These are phyloP conservation scores for Trichogramma dendrolimi DNA, from an alignment of 2,888 invertebrate genomes.

Conservation along the genomic window DNA sequence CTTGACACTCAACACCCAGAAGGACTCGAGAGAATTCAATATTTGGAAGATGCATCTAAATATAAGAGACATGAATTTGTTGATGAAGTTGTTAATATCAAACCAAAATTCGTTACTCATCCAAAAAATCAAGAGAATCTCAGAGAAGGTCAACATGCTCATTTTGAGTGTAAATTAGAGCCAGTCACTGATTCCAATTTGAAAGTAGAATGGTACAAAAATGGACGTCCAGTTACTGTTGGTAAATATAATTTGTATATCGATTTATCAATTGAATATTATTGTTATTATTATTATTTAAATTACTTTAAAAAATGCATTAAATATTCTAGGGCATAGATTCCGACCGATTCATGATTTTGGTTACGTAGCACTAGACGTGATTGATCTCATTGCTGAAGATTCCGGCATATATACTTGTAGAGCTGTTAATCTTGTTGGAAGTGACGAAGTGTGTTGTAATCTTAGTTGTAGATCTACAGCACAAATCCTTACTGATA, in stretches of 20 bases:
- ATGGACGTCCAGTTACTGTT: slow-evolving; percentile 88
- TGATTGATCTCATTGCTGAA: slow-evolving; percentile 92
- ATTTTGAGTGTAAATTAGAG: slow-evolving; percentile 95
- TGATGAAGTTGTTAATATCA: slow-evolving; percentile 78
- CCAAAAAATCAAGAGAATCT: slow-evolving; percentile 83
- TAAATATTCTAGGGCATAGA: slow-evolving; percentile 64
- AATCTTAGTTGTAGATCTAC: slow-evolving; percentile 69
- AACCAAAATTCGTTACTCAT: slow-evolving; percentile 79
- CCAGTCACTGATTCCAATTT: slow-evolving; percentile 95
- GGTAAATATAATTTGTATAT: slow-evolving; percentile 53
- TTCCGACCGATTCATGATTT: slow-evolving; percentile 97
- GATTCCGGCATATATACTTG: slow-evolving; percentile 93
- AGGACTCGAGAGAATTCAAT: slow-evolving; percentile 87
- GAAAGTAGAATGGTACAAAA: slow-evolving; percentile 95
- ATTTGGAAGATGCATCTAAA: slow-evolving; percentile 80
- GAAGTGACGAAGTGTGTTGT: slow-evolving; percentile 81
- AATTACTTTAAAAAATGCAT: background rate
- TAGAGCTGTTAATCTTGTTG: slow-evolving; percentile 84
- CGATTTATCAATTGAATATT: background rate
- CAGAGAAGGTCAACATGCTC: slow-evolving; percentile 86
- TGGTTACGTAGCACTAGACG: slow-evolving; percentile 95
- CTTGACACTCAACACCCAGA: slow-evolving; percentile 87
- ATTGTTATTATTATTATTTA: background rate
- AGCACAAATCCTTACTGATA: slow-evolving; percentile 76
- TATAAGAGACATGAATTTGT: slow-evolving; percentile 78